phyloP scores from a whole-genome alignment of 2,888 invertebrate genomes.

The Gymnosoma rotundatum region DNA sequence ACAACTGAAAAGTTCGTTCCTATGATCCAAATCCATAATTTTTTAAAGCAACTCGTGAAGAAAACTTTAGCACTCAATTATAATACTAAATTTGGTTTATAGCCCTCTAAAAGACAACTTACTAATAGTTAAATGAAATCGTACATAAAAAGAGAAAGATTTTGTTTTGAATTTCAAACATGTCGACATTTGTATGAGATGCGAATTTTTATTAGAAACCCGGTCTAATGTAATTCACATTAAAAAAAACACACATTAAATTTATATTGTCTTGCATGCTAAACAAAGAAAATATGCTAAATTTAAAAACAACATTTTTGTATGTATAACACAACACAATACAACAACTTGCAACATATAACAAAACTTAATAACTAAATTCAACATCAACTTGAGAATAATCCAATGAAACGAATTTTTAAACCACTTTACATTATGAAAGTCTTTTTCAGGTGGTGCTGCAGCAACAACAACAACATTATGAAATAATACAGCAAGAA shows the following conservation, averaged over 20 bases:
- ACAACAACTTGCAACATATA: slow-evolving; percentile 35
- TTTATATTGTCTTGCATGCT: slow-evolving; percentile 46
- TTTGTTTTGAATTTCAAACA: slow-evolving; percentile 37
- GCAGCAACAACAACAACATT: slow-evolving; percentile 5
- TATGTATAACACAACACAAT: slow-evolving; percentile 23
- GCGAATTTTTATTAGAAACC: slow-evolving; percentile 48
- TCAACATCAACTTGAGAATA: slow-evolving; percentile 57
- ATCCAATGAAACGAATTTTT: slow-evolving; percentile 67
- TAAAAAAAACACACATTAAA: not conserved
- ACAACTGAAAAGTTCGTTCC: too few species aligned
- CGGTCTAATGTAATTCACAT: not conserved
- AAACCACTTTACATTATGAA: slow-evolving; percentile 63
- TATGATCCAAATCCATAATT: too few species aligned
- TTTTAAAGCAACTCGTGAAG: too few species aligned
- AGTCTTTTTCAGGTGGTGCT: slow-evolving; percentile 51
- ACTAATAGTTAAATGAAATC: not conserved
- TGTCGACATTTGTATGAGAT: slow-evolving; percentile 43
- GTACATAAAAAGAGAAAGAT: not conserved
- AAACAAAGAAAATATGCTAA: slow-evolving; percentile 61
- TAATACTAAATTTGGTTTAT: too few species aligned
- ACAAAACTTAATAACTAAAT: slow-evolving; percentile 38
- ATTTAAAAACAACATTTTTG: slow-evolving; percentile 42
- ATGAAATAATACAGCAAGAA: slow-evolving; percentile 38
- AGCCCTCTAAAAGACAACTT: not conserved
- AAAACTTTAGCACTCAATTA: too few species aligned